These are phyloP conservation scores for Poeciliopsis occidentalis DNA, from an alignment of 2,113 vertebrate species.

Conservation along the genomic window DNA sequence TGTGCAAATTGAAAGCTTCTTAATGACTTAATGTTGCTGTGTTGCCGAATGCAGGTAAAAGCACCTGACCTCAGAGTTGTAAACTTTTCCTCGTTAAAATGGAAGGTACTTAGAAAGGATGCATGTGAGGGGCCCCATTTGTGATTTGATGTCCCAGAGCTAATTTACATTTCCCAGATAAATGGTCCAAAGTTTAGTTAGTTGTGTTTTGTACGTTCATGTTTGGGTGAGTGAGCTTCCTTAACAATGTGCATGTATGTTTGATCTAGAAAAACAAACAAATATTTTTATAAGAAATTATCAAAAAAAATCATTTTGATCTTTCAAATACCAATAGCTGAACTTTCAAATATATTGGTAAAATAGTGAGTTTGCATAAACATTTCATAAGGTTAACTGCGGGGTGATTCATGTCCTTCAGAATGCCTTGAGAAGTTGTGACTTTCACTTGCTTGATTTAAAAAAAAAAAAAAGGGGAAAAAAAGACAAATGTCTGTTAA, in stretches of 20 bases:
- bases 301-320: no score
- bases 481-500: no score
- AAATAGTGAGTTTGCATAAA: not conserved
- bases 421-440: no score
- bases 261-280: not conserved
- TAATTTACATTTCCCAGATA: not conserved
- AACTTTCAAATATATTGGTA: not conserved
- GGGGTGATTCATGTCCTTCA: no score
- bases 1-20: not conserved
- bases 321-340: no score
- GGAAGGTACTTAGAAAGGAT: not conserved
- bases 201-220: not conserved
- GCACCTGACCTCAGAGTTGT: not conserved
- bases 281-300: no score
- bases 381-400: not conserved
- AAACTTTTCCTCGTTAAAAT: no score
- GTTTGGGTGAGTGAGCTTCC: not conserved
- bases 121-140: not conserved
- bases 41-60: not conserved
- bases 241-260: not conserved
- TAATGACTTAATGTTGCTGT: not conserved
- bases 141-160: not conserved
- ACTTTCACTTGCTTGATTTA: no score
- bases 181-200: not conserved
- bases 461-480: no score